Base-by-base conservation (phyloP, 1,140 invertebrate genomes). In the Drosophila micromelanica region DNA sequence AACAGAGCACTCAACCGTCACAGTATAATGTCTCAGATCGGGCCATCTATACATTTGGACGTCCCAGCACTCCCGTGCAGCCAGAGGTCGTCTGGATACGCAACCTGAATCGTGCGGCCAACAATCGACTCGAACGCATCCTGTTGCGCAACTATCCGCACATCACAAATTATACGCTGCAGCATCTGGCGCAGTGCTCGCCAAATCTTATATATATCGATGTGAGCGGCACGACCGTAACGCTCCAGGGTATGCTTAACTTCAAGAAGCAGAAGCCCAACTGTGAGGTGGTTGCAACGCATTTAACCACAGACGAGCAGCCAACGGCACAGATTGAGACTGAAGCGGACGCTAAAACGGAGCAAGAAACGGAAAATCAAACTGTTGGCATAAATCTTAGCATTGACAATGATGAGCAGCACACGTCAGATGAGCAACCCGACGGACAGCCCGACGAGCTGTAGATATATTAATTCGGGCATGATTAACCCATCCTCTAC, bases 91-190 rank as follows among this genome's bases (percentile, higher is more conserved):
- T 92, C 13, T 92, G 91, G 87, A 92, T 92, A 63, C 90, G 91
- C 17, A 80, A 90, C 38, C 71, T 79, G 7, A 84, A 87, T 55
- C 80, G 89, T 0, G 80, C 90, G 5, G 63, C 75, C 11, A 84
- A 92, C 54, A 92, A 89, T 71, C 75, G 82, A 5, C 64, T 92
- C 9, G 91, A 91, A 62, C 76, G 85, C 5, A 64, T 92, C 6
- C 91, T 93, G 4, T 92, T 93, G 38, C 94, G 94, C 43, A 94
- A 95, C 52, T 96, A 94, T 90, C 91, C 93, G 6, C 92, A 92
- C 59, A 93, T 96, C 2, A 95, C 95, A 2, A 94, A 96, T 80
- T 90, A 93, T n/a, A 94, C 94, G 69, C 77, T 96, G 9, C 74
- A 92, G 13, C 95, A 95, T 79, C 91, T 95, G 57, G 93, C 93